Conservation (phyloP, 2,113 vertebrate genomes). For the Phalacrocorax brasilianus region DNA sequence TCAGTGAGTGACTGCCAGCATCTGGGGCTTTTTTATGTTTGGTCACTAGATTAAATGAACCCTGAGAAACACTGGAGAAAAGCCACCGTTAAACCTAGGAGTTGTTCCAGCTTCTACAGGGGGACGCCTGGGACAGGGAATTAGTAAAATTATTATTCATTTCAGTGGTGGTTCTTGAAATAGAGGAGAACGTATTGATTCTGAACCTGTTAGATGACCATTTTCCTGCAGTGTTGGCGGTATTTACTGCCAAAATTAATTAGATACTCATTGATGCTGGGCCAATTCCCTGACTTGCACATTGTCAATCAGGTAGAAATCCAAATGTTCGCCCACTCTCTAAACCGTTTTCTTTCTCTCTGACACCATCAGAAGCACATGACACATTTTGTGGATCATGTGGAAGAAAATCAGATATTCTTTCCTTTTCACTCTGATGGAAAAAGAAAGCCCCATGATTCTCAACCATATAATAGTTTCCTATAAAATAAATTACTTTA, state of each 20-base stretch:
- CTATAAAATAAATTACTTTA: constrained; percentile 56
- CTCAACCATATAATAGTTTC: constrained; percentile 40
- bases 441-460: background rate
- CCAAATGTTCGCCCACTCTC: constrained; percentile 47
- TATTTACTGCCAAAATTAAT: constrained; percentile 10
- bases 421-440: background rate
- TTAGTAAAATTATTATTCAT: background rate
- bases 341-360: constrained; percentile 4
- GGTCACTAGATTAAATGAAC: background rate
- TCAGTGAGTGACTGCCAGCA: background rate
- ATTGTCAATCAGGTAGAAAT: constrained; percentile 42
- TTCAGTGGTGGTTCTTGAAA: background rate
- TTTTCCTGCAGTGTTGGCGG: background rate
- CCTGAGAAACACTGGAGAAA: background rate
- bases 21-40: background rate
- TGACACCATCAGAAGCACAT: constrained; percentile 18
- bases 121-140: background rate
- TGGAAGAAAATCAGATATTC: background rate
- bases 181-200: background rate
- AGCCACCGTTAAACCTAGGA: background rate
- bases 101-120: background rate
- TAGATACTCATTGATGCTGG: background rate
- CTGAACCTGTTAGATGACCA: background rate
- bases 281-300: constrained; percentile 44
- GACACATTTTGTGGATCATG: constrained; percentile 3